Percentiles rank a stretch among this genome's conserved stretches.
phyloP scores from a whole-genome alignment of 2,888 invertebrate species.

The Himalopsyche tibetana region DNA sequence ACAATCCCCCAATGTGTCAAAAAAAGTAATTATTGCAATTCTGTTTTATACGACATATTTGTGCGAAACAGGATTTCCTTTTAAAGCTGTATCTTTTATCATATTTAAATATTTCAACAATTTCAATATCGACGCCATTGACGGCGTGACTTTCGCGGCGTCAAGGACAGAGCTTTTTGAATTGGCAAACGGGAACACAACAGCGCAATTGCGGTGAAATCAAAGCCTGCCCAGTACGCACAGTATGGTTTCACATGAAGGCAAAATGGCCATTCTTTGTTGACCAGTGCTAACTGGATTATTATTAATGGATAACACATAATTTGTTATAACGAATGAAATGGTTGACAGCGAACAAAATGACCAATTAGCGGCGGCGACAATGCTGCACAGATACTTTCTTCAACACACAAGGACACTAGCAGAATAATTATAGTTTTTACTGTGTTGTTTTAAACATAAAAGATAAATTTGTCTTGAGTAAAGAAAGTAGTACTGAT shows the following conservation, averaged over 20 bases:
- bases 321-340: not conserved
- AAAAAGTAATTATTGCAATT: too few relatives aligned
- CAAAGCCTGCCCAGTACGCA: not conserved
- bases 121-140: not conserved
- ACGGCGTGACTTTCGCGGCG: not conserved
- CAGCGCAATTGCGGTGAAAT: constrained; percentile 5
- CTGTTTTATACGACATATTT: too few relatives aligned
- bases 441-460: too few relatives aligned
- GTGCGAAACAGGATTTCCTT: too few relatives aligned
- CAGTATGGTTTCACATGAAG: constrained; percentile 9
- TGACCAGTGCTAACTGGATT: not conserved
- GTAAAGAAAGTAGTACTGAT: too few relatives aligned
- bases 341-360: not conserved
- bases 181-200: constrained; percentile 1
- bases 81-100: too few relatives aligned
- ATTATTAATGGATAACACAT: constrained; percentile 19
- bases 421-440: too few relatives aligned
- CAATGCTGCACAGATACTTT: not conserved
- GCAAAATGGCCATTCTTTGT: constrained; percentile 13
- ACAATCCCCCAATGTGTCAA: too few relatives aligned
- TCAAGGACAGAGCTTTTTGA: constrained; percentile 24
- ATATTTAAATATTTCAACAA: not conserved
- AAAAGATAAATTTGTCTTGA: too few relatives aligned
- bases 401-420: not conserved
- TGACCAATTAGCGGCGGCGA: not conserved